phyloP scores from a whole-genome alignment of 2,113 vertebrate species.

The Dipodomys stephensi region DNA sequence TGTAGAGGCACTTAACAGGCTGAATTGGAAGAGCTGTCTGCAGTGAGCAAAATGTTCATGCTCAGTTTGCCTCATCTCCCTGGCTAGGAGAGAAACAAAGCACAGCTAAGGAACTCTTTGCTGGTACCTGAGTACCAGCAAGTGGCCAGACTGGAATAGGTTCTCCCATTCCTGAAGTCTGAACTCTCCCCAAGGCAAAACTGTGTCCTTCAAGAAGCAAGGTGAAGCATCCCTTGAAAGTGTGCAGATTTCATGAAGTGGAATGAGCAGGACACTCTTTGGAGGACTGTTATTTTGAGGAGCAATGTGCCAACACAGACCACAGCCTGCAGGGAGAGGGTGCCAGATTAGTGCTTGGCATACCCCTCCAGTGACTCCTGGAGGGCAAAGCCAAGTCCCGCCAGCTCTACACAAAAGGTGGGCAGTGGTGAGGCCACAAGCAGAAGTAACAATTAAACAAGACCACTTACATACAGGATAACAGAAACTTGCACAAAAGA shows the following conservation, averaged over 20 bases:
- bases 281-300: not conserved
- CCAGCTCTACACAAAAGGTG: no score
- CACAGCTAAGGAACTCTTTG: not conserved
- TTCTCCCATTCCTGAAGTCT: not conserved
- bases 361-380: no score
- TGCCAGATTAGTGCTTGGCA: not conserved
- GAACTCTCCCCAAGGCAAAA: not conserved
- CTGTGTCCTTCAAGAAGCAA: not conserved
- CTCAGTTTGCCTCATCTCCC: not conserved
- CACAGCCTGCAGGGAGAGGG: not conserved
- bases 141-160: not conserved
- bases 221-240: accelerated
- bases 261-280: not conserved
- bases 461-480: no score
- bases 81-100: not conserved
- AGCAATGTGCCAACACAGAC: not conserved
- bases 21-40: not conserved
- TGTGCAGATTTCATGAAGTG: not conserved
- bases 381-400: not conserved
- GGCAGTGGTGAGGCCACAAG: not conserved
- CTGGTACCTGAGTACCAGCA: not conserved
- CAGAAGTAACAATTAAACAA: not conserved
- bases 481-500: slow-evolving; percentile 30
- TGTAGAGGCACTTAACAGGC: not conserved
- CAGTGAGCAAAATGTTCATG: not conserved